Evolutionary conservation across 2,113 vertebrate genomes (phyloP), one percentile per base, ranked within the genome.

Genomic region (Python bivittatus): DNA sequence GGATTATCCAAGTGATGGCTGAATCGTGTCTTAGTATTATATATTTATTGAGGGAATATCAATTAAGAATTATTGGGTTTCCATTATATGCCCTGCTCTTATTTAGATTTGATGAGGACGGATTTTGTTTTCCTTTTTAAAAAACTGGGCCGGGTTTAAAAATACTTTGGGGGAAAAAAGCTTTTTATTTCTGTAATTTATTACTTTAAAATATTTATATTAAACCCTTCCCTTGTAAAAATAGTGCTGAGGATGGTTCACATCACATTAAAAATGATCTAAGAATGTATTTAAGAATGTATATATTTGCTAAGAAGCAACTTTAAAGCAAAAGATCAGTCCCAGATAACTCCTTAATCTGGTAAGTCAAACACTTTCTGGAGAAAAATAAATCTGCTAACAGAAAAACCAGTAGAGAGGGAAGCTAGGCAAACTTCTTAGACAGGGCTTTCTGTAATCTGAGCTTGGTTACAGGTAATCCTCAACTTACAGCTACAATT

Each of bases 111-210:
- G 22, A 17, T 6, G 33, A 38, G 11, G 56, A 25, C 4, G 38
- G 56, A 10, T 57, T 88, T 88, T 42, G 22, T 42, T 64, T 20
- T 87, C 53, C 83, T 89, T 56, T 13, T 72, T 72, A 13, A 84
- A 84, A 94, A 92, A 93, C 68, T 94, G 88, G 87, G 93, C 72
- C 23, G 57, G n/a, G 25, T 6, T 88, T 15, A 93, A 54, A 48
- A 29, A 0, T 89, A 83, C 84, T 93, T 3, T 92, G 84, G 60
- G 6, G 25, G 91, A 23, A 1, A 0, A 48, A 48, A 48, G 22
- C 68, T 89, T 92, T 84, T 20, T 92, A 44, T 44, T 79, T 15
- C 23, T 85, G 48, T 4, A 85, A 38, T 85, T 85, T 52, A 29
- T 52, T 54, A 25, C 17, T 23, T 38, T 44, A 84, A 48, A 84